Conservation (phyloP, 2,113 vertebrate species). For the Amphiprion percula region DNA sequence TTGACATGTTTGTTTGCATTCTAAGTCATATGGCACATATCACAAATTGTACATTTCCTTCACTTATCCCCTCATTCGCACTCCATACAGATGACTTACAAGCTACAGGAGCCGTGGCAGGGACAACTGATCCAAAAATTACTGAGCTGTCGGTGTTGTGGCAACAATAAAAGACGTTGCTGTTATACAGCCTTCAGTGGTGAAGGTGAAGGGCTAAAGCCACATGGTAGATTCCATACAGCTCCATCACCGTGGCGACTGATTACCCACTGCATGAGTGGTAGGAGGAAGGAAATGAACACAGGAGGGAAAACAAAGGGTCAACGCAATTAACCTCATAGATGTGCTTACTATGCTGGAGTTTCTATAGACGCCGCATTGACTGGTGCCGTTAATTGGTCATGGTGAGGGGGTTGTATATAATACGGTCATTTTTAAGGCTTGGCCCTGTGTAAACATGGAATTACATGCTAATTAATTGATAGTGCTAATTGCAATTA, state of each 20-base stretch:
- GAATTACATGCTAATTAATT: constrained; percentile 55
- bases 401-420: constrained; percentile 3
- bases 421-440: constrained; percentile 24
- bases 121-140: not conserved
- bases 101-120: not conserved
- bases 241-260: constrained; percentile 23
- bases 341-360: constrained; percentile 43
- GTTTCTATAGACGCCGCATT: not conserved
- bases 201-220: constrained; percentile 9
- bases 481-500: constrained; percentile 55
- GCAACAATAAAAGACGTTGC: not conserved
- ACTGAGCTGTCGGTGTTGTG: constrained; percentile 45
- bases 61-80: not conserved
- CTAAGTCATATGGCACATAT: not conserved
- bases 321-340: constrained; percentile 52
- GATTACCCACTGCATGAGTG: constrained; percentile 14
- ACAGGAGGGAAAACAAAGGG: constrained; percentile 43
- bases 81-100: not conserved
- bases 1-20: too few relatives aligned
- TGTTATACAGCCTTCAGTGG: constrained; percentile 1
- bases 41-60: not conserved
- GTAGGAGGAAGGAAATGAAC: constrained; percentile 21
- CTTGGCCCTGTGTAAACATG: constrained; percentile 44
- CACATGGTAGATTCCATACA: not conserved
- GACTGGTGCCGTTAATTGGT: constrained; percentile 43